Conservation (phyloP, 2,113 vertebrate species). For the Scopus umbretta region DNA sequence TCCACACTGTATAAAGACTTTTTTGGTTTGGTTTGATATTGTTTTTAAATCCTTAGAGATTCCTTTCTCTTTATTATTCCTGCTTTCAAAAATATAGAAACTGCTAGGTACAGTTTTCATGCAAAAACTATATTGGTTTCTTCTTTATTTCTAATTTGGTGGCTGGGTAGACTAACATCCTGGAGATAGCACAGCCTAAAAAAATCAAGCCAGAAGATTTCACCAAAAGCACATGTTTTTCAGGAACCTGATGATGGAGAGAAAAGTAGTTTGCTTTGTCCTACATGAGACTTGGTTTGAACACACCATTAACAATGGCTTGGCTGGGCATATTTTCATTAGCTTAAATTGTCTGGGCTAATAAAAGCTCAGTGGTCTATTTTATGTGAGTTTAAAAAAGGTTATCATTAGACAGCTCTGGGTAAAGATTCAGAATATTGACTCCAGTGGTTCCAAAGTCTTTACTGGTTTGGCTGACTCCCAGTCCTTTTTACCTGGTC, state of each 20-base stretch:
- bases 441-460: not conserved
- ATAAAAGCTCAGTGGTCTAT: not conserved
- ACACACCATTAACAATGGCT: accelerated
- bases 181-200: not conserved
- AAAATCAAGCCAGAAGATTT: not conserved
- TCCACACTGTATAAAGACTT: accelerated
- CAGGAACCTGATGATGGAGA: not conserved
- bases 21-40: not conserved
- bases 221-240: not conserved
- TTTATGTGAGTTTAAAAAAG: not conserved
- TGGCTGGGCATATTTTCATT: not conserved
- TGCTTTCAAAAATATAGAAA: not conserved
- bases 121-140: not conserved
- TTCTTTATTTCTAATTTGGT: not conserved
- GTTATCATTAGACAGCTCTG: not conserved
- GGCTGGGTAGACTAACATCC: not conserved
- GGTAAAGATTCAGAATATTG: not conserved
- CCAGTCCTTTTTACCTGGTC: not conserved
- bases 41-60: not conserved
- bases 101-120: accelerated
- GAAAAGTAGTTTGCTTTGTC: not conserved
- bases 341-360: not conserved
- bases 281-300: not conserved
- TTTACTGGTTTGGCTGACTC: not conserved
- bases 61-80: not conserved